Evolutionary conservation across 2,113 vertebrate species (phyloP).

Genomic region (Nematolebias whitei): DNA sequence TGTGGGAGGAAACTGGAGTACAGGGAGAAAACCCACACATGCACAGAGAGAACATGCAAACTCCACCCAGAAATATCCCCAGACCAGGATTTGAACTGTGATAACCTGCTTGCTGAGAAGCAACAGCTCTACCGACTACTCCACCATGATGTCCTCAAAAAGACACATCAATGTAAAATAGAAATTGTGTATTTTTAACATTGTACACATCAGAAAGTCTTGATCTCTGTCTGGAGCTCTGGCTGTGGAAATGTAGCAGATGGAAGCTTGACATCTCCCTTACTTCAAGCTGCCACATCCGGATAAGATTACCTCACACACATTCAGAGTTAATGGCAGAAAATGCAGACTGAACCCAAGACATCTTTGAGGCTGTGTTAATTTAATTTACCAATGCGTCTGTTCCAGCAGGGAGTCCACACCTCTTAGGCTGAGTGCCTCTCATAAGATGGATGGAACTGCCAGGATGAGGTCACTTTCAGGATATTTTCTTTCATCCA

Average conservation of each 20-base stretch:
- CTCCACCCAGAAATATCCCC: too few relatives aligned
- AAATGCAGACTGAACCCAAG: slow-evolving; percentile 48
- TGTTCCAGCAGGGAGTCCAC: slow-evolving; percentile 31
- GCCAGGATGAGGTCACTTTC: slow-evolving; percentile 50
- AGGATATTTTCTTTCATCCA: slow-evolving; percentile 24
- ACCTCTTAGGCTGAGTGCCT: slow-evolving; percentile 28
- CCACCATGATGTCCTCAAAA: too few relatives aligned
- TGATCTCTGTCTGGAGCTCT: slow-evolving; percentile 29
- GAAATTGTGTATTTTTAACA: too few relatives aligned
- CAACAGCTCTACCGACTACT: too few relatives aligned
- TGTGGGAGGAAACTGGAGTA: too few relatives aligned
- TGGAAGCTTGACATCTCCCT: slow-evolving; percentile 35
- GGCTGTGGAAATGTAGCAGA: slow-evolving; percentile 50
- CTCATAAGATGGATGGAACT: slow-evolving; percentile 18
- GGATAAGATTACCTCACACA: slow-evolving; percentile 28
- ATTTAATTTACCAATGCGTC: slow-evolving; percentile 61
- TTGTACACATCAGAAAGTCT: slow-evolving; percentile 31
- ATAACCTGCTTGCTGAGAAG: too few relatives aligned
- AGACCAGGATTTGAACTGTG: too few relatives aligned
- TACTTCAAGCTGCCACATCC: slow-evolving; percentile 44
- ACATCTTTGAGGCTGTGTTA: slow-evolving; percentile 39
- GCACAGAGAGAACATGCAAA: too few relatives aligned
- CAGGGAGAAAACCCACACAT: too few relatives aligned
- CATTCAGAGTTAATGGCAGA: slow-evolving; percentile 59
- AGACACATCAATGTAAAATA: too few relatives aligned